phyloP scores from a whole-genome alignment of 1,140 invertebrate species.

The Chionoecetes opilio region DNA sequence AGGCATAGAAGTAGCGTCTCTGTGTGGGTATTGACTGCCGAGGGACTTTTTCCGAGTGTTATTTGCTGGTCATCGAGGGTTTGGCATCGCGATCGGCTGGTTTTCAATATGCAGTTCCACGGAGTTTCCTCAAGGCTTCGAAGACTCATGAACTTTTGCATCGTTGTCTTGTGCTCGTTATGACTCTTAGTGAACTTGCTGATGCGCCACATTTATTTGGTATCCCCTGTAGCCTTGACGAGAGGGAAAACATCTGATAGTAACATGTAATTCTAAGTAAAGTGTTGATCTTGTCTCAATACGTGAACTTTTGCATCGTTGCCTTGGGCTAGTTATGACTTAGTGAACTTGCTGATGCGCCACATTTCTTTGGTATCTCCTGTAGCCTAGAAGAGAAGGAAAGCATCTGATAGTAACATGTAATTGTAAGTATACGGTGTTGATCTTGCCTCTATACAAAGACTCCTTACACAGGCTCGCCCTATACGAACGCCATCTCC shows the following conservation, averaged over 20 bases:
- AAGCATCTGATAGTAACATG: too few relatives aligned
- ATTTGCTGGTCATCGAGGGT: background rate
- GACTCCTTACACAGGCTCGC: slow-evolving; percentile 87
- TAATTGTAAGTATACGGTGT: too few relatives aligned
- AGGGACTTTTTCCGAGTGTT: background rate
- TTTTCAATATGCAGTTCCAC: background rate
- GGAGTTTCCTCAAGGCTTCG: background rate
- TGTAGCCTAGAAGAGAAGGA: too few relatives aligned
- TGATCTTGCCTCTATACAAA: slow-evolving; percentile 43
- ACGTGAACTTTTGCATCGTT: background rate
- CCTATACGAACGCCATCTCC: slow-evolving; percentile 89
- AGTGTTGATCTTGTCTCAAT: too few relatives aligned
- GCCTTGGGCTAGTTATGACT: background rate
- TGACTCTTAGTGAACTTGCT: background rate
- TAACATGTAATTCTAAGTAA: too few relatives aligned
- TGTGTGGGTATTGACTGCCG: background rate
- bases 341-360: background rate
- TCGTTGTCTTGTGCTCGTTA: background rate
- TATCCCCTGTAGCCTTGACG: background rate
- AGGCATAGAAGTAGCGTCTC: background rate
- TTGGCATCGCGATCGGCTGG: background rate
- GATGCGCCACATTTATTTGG: background rate
- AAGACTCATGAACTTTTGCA: background rate
- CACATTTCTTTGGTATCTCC: background rate
- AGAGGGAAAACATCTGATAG: too few relatives aligned